Conservation (phyloP, 2,797 vertebrate species). For the Tragelaphus eurycerus region DNA sequence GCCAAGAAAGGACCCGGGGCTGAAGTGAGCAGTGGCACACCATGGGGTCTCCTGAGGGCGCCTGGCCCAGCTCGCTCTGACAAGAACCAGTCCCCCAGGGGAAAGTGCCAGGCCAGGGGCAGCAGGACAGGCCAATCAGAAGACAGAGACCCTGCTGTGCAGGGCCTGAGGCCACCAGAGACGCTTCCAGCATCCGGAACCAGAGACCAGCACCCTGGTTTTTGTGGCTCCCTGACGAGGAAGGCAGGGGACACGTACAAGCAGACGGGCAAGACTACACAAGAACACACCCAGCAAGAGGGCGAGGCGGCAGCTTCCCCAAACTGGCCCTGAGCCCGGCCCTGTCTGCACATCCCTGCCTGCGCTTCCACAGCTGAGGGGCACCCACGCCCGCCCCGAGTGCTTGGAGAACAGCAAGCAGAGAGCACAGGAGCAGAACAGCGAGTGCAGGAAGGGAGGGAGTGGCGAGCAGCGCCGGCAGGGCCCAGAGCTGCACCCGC, state of each 20-base stretch:
- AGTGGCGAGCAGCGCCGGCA: not conserved
- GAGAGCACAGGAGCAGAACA: not conserved
- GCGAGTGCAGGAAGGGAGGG: not conserved
- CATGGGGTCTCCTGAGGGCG: not conserved
- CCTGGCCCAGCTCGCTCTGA: not conserved
- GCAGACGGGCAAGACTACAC: not conserved
- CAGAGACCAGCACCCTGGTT: not conserved
- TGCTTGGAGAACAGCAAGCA: conserved; percentile 39
- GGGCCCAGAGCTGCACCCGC: conserved; percentile 39
- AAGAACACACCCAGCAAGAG: not conserved
- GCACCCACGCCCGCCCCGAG: not conserved
- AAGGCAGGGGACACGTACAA: not conserved
- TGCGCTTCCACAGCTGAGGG: not conserved
- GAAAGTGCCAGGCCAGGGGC: not conserved
- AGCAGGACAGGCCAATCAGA: not conserved
- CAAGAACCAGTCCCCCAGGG: not conserved
- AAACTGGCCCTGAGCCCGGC: not conserved
- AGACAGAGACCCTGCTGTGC: not conserved
- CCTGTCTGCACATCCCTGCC: not conserved
- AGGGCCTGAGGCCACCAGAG: not conserved
- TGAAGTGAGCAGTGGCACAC: not conserved
- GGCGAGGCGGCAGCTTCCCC: not conserved
- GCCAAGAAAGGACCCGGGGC: not conserved
- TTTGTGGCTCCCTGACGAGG: not conserved
- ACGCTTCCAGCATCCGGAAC: not conserved